Base-by-base conservation (phyloP, 2,797 vertebrate genomes). In the Buphagus erythrorhynchus region DNA sequence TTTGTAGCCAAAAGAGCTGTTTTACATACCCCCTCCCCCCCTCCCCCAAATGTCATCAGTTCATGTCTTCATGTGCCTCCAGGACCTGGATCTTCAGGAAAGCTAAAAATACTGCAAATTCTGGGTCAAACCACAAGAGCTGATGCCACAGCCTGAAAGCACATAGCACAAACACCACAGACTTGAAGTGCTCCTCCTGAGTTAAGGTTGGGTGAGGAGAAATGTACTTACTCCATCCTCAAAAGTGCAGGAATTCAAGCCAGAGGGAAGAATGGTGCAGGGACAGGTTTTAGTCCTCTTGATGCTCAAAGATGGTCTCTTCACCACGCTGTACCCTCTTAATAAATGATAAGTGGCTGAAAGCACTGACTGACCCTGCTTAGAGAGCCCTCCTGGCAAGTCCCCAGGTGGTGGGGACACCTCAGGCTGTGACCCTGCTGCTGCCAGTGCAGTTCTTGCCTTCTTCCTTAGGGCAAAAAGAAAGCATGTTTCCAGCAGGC, bases 201-300 rank as follows among this genome's bases (percentile, higher is more conserved):
- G 45, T 11, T 1, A 2, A 16, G 52, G 48, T 0, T 9, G 6
- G 17, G 14, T 0, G 3, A 66, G 22, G 29, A 76, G n/a, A 82
- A 93, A 43, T 0, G 1, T 9, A 51, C 31, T 38, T 77, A 36
- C 18, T 51, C 21, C 61, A 59, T 35, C 45, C 43, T 38, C 16
- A 15, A 14, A 79, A 54, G 16, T 3, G 11, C 36, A 67, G 52
- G 42, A 73, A 59, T 71, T 69, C 3, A 25, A 16, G 19, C 10
- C 15, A 45, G 61, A 74, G 43, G 25, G 13, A 14, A 29, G 6
- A 13, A 43, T 0, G 0, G 35, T 25, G 73, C 36, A 42, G 28
- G 33, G 58, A 42, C 2, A 24, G 25, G 24, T 26, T 61, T 79
- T 15, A 61, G 24, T 58, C 16, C 24, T 82, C 10, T 11, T 10